Conservation (phyloP, 2,113 vertebrate species). For the Entomyzon cyanotis region DNA sequence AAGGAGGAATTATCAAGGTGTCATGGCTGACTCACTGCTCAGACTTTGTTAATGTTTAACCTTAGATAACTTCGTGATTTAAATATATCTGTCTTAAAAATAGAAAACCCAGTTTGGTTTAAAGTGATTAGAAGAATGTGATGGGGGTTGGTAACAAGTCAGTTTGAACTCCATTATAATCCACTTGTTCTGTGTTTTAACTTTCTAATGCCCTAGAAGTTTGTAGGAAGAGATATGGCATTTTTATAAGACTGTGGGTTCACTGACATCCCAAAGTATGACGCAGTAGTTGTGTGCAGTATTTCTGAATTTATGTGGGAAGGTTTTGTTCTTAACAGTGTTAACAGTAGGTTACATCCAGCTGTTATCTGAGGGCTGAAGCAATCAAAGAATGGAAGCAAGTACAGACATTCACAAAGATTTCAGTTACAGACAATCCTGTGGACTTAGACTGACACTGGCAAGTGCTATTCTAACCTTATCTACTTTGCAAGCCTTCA, state of each 20-base stretch:
- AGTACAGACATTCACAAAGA: not conserved
- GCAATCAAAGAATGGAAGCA: not conserved
- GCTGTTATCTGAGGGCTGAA: not conserved
- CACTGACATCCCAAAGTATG: not conserved
- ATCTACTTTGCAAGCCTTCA: not conserved
- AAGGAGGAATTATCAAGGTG: not conserved
- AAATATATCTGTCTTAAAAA: not conserved
- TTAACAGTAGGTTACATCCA: not conserved
- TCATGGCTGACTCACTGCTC: not conserved
- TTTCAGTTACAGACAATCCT: not conserved
- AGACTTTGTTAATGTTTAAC: not conserved
- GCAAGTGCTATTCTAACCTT: not conserved
- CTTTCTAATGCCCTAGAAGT: not conserved
- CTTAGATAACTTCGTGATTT: not conserved
- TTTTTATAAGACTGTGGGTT: not conserved
- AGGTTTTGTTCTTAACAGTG: not conserved
- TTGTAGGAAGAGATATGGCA: not conserved
- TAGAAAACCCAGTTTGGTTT: not conserved
- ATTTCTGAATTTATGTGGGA: not conserved
- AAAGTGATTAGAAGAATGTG: not conserved
- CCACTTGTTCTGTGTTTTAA: not conserved
- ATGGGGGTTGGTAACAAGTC: not conserved
- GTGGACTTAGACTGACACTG: not conserved
- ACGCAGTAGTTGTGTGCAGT: not conserved
- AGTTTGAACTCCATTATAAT: not conserved